phyloP scores from a whole-genome alignment of 2,888 invertebrate genomes.

The Pandemis heparana region DNA sequence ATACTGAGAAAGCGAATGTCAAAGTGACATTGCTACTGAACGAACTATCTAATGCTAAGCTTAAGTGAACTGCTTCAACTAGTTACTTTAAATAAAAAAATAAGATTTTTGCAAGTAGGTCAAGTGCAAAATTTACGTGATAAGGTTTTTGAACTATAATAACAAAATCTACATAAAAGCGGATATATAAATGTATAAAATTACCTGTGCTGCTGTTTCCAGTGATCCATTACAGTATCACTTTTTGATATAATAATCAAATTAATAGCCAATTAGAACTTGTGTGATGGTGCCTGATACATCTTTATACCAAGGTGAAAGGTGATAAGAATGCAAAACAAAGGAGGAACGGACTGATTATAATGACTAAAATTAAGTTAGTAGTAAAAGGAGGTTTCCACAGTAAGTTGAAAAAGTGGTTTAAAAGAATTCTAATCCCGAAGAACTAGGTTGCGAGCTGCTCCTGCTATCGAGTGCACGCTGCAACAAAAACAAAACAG shows the following conservation, averaged over 20 bases:
- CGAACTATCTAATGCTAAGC: constrained; percentile 65
- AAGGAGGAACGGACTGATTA: constrained; percentile 29
- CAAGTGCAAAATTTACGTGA: constrained; percentile 46
- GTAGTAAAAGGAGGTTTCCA: constrained; percentile 43
- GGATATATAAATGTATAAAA: constrained; percentile 56
- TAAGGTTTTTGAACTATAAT: constrained; percentile 50
- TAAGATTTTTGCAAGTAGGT: constrained; percentile 42
- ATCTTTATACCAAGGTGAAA: constrained; percentile 14
- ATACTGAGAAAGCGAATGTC: constrained; percentile 59
- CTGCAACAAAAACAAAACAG: constrained; percentile 82
- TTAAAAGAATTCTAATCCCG: constrained; percentile 66
- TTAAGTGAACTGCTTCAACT: constrained; percentile 60
- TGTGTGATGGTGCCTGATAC: constrained; percentile 1
- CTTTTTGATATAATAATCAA: constrained; percentile 46
- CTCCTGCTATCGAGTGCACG: constrained; percentile 73
- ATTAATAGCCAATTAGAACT: constrained; percentile 47
- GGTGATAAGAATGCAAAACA: constrained; percentile 13
- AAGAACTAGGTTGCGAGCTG: constrained; percentile 69
- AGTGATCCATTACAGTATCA: constrained; percentile 57
- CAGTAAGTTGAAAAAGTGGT: constrained; percentile 49
- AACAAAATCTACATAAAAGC: constrained; percentile 51
- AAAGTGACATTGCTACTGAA: constrained; percentile 53
- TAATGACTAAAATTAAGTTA: constrained; percentile 24
- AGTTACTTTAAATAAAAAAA: constrained; percentile 48
- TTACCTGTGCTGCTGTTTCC: constrained; percentile 76